Evolutionary conservation across 2,113 vertebrate species (phyloP).

Genomic region (Zapus hudsonius): DNA sequence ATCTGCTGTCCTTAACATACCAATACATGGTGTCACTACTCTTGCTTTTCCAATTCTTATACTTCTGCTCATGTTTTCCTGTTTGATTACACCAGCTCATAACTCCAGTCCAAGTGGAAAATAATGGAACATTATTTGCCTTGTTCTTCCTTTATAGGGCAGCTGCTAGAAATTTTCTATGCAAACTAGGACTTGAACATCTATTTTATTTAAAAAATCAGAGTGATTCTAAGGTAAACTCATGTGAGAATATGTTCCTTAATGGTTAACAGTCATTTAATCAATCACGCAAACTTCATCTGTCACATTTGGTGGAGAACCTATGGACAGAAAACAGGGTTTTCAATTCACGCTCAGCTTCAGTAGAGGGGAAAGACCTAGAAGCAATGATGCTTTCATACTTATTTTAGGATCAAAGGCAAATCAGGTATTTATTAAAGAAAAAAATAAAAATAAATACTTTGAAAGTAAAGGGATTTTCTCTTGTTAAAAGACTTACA

Average conservation of each 20-base stretch:
- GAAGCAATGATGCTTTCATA: neutral
- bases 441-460: neutral
- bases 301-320: neutral
- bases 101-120: neutral
- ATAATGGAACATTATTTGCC: neutral
- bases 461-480: neutral
- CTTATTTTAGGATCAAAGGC: conserved; percentile 18
- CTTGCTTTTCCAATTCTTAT: neutral
- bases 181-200: neutral
- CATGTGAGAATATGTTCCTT: neutral
- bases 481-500: neutral
- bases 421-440: neutral
- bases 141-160: neutral
- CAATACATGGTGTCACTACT: neutral
- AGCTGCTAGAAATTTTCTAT: neutral
- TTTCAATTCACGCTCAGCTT: neutral
- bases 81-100: neutral
- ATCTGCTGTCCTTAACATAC: neutral
- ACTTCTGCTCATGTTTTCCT: neutral
- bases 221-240: neutral
- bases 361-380: neutral
- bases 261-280: neutral
- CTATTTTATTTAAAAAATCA: neutral
- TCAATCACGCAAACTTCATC: neutral
- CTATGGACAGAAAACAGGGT: neutral